Percentiles rank a stretch among this genome's conserved stretches.
Conservation (phyloP, 1,140 invertebrate genomes). For the Papilio machaon region DNA sequence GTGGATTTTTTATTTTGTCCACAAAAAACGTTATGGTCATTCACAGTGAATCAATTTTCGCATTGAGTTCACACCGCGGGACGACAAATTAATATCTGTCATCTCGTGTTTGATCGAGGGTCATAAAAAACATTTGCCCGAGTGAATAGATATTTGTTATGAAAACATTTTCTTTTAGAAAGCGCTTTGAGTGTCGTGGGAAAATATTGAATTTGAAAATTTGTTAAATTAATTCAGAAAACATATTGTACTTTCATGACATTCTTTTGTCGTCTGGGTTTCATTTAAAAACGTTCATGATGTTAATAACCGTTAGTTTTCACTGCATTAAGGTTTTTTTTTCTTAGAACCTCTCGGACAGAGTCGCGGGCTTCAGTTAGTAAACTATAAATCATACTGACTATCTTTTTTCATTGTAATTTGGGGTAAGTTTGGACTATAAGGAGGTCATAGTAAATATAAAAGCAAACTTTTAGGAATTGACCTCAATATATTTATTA, state of each 20-base stretch:
- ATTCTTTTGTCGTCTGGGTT: background rate
- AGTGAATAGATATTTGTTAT: constrained; percentile 14
- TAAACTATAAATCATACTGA: background rate
- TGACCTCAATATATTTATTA: background rate
- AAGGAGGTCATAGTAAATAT: background rate
- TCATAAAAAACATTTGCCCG: constrained; percentile 1
- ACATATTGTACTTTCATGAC: background rate
- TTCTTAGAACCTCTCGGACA: too few relatives aligned
- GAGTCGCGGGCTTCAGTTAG: too few relatives aligned
- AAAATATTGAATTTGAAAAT: constrained; percentile 16
- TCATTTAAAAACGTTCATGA: background rate
- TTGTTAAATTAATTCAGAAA: background rate
- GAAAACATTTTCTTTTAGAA: constrained; percentile 3
- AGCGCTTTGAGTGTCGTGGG: background rate
- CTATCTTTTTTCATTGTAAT: background rate
- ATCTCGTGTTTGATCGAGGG: constrained; percentile 19
- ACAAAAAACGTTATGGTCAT: background rate
- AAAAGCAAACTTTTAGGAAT: background rate
- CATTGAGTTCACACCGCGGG: background rate
- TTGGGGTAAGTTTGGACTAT: background rate
- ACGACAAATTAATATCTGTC: constrained; percentile 20
- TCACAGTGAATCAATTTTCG: constrained; percentile 23
- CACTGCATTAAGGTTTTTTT: too few relatives aligned
- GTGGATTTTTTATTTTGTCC: background rate
- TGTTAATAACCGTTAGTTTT: too few relatives aligned